Percentiles rank a stretch among this genome's conserved stretches.
Conservation (phyloP, 1,140 invertebrate genomes). For the Metopolophium dirhodum region DNA sequence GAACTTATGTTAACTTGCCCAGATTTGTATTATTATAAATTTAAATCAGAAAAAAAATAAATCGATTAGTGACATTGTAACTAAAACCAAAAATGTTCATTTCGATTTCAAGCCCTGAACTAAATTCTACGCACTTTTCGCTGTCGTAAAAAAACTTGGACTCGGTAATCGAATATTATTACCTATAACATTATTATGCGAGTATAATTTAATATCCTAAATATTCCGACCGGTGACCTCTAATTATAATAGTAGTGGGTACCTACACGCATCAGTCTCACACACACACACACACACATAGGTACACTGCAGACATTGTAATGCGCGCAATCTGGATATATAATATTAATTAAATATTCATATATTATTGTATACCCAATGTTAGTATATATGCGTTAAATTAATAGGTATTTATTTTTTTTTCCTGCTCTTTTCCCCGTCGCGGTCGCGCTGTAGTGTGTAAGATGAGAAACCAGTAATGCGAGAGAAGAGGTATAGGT, state of each 20-base stretch:
- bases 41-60: no score
- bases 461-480: constrained; percentile 23
- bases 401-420: constrained; percentile 24
- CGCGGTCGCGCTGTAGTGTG: not conserved
- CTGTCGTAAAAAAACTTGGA: not conserved
- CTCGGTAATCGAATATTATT: not conserved
- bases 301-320: no score
- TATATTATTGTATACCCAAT: not conserved
- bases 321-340: not conserved
- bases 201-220: not conserved
- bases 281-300: no score
- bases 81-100: no score
- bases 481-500: not conserved
- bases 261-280: no score
- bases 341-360: constrained; percentile 10
- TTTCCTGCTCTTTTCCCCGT: not conserved
- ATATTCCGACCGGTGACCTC: not conserved
- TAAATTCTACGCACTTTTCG: not conserved
- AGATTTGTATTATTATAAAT: no score
- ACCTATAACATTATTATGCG: not conserved
- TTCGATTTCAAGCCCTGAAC: no score
- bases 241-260: not conserved
- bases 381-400: not conserved
- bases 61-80: no score
- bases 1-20: no score